These are phyloP conservation scores for Sebastiscus albofasciatus DNA, from an alignment of 2,797 vertebrate species.

Conservation along the genomic window DNA sequence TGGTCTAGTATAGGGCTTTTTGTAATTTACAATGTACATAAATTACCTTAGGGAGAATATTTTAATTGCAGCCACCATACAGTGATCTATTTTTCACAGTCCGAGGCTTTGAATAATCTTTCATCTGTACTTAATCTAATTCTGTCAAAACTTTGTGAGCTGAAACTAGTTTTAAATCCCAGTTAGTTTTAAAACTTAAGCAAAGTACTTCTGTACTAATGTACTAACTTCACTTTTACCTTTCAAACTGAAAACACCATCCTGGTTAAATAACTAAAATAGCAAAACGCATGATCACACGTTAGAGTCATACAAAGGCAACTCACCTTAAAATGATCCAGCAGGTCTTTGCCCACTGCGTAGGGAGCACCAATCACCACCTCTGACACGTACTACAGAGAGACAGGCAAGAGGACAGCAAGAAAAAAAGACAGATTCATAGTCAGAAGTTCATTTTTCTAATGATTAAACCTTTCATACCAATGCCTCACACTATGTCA, in stretches of 20 bases:
- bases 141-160: neutral
- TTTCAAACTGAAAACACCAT: neutral
- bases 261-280: neutral
- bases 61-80: neutral
- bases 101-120: neutral
- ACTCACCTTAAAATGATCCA: slow-evolving; percentile 96
- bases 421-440: neutral
- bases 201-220: neutral
- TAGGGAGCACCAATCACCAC: slow-evolving; percentile 98
- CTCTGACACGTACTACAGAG: slow-evolving; percentile 91
- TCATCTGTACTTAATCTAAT: neutral
- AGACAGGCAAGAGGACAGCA: neutral
- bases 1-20: neutral
- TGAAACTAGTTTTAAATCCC: neutral
- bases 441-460: neutral
- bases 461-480: neutral
- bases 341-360: slow-evolving; percentile 90
- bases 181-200: neutral
- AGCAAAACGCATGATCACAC: neutral
- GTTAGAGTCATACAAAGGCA: neutral
- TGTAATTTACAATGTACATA: neutral
- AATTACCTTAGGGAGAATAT: neutral
- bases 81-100: neutral
- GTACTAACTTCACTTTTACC: neutral
- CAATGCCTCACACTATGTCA: neutral